Conservation (phyloP, 2,888 invertebrate species). For the Mythimna vitellina region DNA sequence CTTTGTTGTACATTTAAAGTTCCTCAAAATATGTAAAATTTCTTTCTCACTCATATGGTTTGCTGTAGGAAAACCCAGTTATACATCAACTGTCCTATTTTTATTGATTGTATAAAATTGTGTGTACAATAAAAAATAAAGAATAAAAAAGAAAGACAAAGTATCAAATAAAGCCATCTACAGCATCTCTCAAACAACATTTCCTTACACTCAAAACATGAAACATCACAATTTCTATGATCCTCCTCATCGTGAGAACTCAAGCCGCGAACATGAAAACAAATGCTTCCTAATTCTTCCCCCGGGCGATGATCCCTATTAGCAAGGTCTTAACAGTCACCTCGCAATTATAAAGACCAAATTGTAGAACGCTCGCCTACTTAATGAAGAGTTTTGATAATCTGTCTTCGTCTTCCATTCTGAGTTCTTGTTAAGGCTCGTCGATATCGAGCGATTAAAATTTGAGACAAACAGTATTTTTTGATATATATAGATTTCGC, state of each 20-base stretch:
- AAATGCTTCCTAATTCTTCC: conserved; percentile 87
- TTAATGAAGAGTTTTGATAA: conserved; percentile 80
- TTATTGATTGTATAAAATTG: too few species aligned
- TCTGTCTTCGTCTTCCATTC: conserved; percentile 75
- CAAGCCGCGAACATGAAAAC: conserved; percentile 86
- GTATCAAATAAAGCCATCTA: background rate
- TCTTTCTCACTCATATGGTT: too few species aligned
- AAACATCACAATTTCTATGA: conserved; percentile 71
- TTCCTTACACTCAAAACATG: conserved; percentile 49
- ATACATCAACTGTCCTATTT: too few species aligned
- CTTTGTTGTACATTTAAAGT: too few species aligned
- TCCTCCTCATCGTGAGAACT: conserved; percentile 69
- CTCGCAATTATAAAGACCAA: conserved; percentile 88
- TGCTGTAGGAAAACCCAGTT: too few species aligned
- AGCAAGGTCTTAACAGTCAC: conserved; percentile 88
- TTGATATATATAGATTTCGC: too few species aligned
- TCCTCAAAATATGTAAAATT: too few species aligned
- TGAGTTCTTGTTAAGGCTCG: conserved; percentile 47
- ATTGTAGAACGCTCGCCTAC: conserved; percentile 70
- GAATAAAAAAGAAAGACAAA: too few species aligned
- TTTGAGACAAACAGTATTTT: conserved; percentile 30
- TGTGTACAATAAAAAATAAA: too few species aligned
- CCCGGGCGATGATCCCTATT: conserved; percentile 89
- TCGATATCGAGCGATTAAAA: conserved; percentile 32
- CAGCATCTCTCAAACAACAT: conserved; percentile 4